Conservation (phyloP, 2,888 invertebrate species). For the Lepidocyrtoides sp. region DNA sequence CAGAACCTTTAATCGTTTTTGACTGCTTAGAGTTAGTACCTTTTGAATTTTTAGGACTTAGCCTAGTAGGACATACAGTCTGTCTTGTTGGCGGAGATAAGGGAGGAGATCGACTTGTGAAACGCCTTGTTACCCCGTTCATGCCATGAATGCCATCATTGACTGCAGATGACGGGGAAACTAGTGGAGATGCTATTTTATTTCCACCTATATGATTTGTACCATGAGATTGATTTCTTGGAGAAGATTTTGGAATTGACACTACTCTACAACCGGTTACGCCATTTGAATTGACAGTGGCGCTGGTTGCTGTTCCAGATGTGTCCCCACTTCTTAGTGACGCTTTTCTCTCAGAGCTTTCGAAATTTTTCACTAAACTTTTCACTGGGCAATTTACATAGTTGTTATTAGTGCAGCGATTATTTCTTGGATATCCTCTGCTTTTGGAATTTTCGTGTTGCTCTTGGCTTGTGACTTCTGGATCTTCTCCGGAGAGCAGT, state of each 20-base stretch:
- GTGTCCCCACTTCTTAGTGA: slow-evolving; percentile 72
- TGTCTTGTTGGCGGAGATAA: slow-evolving; percentile 53
- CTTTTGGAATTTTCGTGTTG: slow-evolving; percentile 42
- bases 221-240: slow-evolving; percentile 80
- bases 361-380: slow-evolving; percentile 64
- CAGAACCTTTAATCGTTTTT: slow-evolving; percentile 63
- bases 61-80: slow-evolving; percentile 30
- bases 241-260: slow-evolving; percentile 77
- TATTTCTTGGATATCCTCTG: slow-evolving; percentile 2
- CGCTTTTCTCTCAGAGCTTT: slow-evolving; percentile 63
- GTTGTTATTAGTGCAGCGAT: slow-evolving; percentile 67
- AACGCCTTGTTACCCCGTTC: slow-evolving; percentile 67
- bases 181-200: slow-evolving; percentile 58
- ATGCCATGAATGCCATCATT: slow-evolving; percentile 34
- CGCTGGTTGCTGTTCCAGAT: slow-evolving; percentile 1
- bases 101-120: slow-evolving; percentile 77
- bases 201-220: slow-evolving; percentile 74
- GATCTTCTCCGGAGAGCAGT: slow-evolving; percentile 81
- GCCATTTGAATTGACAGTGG: slow-evolving; percentile 29
- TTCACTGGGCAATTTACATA: slow-evolving; percentile 75
- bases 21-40: slow-evolving; percentile 69
- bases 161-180: slow-evolving; percentile 50
- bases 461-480: slow-evolving; percentile 23
- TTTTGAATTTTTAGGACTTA: slow-evolving; percentile 71
- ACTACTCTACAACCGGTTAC: slow-evolving; percentile 51